phyloP scores from a whole-genome alignment of 1,140 invertebrate genomes.

The Drosophila lacertosa region DNA sequence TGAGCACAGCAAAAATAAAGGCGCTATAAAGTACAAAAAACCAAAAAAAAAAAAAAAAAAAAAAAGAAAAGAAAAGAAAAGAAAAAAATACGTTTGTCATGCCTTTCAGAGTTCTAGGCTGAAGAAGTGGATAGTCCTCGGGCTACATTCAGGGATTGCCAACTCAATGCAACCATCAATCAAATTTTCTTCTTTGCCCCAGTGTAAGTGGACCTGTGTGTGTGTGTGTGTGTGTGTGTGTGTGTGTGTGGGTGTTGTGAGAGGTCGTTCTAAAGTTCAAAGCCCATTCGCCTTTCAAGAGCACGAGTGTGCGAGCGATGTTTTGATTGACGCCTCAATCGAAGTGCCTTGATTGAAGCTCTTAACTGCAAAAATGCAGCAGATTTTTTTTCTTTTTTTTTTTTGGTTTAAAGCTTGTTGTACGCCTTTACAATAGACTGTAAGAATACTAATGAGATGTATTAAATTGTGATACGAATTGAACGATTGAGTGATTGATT shows the following conservation, averaged over 20 bases:
- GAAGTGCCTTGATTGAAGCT: slow-evolving; percentile 43
- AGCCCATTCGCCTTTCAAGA: slow-evolving; percentile 9
- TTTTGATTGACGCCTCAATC: slow-evolving; percentile 51
- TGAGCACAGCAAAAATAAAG: slow-evolving; percentile 2
- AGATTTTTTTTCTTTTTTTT: not conserved
- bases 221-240: slow-evolving; percentile 23
- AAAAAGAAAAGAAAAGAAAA: not conserved
- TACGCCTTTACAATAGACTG: not conserved
- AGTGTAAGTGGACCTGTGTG: slow-evolving; percentile 5
- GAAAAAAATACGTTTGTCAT: slow-evolving; percentile 69
- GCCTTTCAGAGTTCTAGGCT: slow-evolving; percentile 36
- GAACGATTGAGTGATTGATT: slow-evolving; percentile 49
- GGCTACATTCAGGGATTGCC: slow-evolving; percentile 53
- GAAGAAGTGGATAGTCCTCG: slow-evolving; percentile 22
- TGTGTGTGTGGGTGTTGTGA: slow-evolving; percentile 40
- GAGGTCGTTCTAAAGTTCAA: slow-evolving; percentile 39
- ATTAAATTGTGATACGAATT: slow-evolving; percentile 33
- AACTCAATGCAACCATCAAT: slow-evolving; percentile 76
- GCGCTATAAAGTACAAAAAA: not conserved
- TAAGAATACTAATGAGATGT: slow-evolving; percentile 58
- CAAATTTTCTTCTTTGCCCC: slow-evolving; percentile 51
- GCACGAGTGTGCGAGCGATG: slow-evolving; percentile 12
- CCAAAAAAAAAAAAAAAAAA: not conserved
- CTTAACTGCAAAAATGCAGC: slow-evolving; percentile 1
- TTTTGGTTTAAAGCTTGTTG: not conserved